A percentile compares a stretch with the other conserved stretches of the same genome.
phyloP scores from a whole-genome alignment of 2,888 invertebrate species.

The Malthinus flaveolus region DNA sequence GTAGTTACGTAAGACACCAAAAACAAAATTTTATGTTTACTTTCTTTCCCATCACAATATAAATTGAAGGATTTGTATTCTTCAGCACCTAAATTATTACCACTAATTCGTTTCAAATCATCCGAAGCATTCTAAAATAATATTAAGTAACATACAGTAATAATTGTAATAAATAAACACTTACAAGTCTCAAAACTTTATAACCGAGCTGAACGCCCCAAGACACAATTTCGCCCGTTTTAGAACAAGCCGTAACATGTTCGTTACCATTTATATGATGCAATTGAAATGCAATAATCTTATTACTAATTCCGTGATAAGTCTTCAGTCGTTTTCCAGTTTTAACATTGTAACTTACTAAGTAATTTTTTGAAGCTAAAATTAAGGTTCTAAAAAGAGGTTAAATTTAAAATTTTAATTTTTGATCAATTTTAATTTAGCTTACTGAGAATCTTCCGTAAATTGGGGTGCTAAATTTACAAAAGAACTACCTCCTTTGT shows the following conservation, averaged over 20 bases:
- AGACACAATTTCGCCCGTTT: constrained; percentile 58
- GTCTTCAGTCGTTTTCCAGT: constrained; percentile 67
- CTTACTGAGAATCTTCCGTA: constrained; percentile 66
- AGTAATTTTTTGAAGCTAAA: constrained; percentile 61
- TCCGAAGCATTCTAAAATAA: neutral
- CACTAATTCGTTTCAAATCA: neutral
- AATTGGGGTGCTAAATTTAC: constrained; percentile 64
- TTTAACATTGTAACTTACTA: constrained; percentile 65
- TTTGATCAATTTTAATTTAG: constrained; percentile 28
- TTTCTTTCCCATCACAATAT: neutral
- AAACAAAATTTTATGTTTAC: neutral
- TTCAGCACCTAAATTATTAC: too few relatives aligned
- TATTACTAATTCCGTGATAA: constrained; percentile 58
- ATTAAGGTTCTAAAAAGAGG: constrained; percentile 60
- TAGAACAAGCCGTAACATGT: constrained; percentile 61
- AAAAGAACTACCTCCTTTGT: constrained; percentile 67
- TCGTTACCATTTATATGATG: constrained; percentile 52
- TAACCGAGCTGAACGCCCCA: constrained; percentile 62
- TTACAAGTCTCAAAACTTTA: constrained; percentile 51
- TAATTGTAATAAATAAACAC: too few relatives aligned
- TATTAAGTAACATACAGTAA: neutral
- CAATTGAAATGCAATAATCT: constrained; percentile 59
- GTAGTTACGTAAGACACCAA: neutral
- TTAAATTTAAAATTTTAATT: neutral
- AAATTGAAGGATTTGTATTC: too few relatives aligned